These are phyloP conservation scores for Drosophila neotestacea DNA, from an alignment of 2,888 invertebrate species.

Conservation along the genomic window DNA sequence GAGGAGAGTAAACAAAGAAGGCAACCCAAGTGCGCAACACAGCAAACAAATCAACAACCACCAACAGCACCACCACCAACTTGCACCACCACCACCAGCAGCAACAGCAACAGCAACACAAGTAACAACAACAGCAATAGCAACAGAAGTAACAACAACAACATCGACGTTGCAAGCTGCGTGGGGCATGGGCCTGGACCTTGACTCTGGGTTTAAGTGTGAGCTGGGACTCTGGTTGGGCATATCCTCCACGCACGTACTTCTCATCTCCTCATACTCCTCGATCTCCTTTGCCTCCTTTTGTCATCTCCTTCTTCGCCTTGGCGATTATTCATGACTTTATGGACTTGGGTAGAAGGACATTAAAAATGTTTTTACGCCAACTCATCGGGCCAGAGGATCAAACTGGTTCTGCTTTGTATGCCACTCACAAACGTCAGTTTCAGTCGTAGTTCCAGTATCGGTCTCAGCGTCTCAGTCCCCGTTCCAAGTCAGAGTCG, in stretches of 20 bases:
- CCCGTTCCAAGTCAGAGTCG: constrained; percentile 36
- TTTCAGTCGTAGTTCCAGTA: constrained; percentile 30
- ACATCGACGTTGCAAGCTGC: constrained; percentile 6
- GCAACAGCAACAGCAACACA: constrained; percentile 3
- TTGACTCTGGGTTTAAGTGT: constrained; percentile 23
- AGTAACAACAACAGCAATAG: constrained; percentile 3
- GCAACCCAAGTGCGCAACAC: constrained; percentile 42
- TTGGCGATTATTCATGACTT: constrained; percentile 77
- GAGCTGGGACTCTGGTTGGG: constrained; percentile 13
- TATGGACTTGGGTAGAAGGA: constrained; percentile 79
- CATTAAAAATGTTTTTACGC: constrained; percentile 80
- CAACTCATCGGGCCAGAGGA: constrained; percentile 75
- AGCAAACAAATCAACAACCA: constrained; percentile 64
- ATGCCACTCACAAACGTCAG: constrained; percentile 68
- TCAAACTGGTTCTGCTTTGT: constrained; percentile 78
- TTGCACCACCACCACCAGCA: constrained; percentile 1
- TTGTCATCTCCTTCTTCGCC: constrained; percentile 25
- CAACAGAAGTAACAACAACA: background rate
- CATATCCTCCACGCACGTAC: constrained; percentile 73
- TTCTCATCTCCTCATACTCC: background rate
- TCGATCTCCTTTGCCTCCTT: constrained; percentile 6
- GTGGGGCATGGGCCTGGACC: constrained; percentile 32
- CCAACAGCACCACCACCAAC: constrained; percentile 12
- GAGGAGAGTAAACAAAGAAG: constrained; percentile 46
- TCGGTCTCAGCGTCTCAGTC: constrained; percentile 15